Evolutionary conservation across 2,888 invertebrate genomes (phyloP).

Genomic region (Oscheius sp.): DNA sequence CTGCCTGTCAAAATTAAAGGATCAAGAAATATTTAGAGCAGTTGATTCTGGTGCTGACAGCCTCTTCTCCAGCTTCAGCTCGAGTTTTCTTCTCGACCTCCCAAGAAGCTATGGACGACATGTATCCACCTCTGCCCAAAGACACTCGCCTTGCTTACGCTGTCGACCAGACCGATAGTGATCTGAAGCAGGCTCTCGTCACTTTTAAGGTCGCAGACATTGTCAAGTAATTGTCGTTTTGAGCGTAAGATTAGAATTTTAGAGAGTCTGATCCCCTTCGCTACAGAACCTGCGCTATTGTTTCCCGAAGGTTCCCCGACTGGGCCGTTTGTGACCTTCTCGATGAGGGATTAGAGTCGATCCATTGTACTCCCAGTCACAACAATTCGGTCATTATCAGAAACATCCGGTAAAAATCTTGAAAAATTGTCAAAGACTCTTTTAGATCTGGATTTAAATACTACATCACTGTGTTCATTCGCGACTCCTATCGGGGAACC

Average conservation of each 20-base stretch:
- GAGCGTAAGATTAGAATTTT: not conserved
- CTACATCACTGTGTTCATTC: slow-evolving; percentile 53
- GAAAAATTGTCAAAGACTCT: not conserved
- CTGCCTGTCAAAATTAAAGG: no score
- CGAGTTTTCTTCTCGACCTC: slow-evolving; percentile 49
- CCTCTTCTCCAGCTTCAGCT: slow-evolving; percentile 34
- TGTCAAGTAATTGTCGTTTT: slow-evolving; percentile 31
- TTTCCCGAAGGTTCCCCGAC: slow-evolving; percentile 42
- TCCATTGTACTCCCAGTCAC: slow-evolving; percentile 56
- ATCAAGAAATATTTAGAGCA: no score
- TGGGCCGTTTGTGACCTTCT: slow-evolving; percentile 58
- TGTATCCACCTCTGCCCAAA: slow-evolving; percentile 59
- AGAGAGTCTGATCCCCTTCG: slow-evolving; percentile 31
- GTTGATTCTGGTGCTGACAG: slow-evolving; percentile 25
- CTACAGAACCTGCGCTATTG: slow-evolving; percentile 56
- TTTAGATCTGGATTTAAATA: slow-evolving; percentile 43
- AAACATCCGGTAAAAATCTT: slow-evolving; percentile 33
- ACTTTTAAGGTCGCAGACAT: slow-evolving; percentile 47
- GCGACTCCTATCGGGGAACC: slow-evolving; percentile 48
- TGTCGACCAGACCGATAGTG: slow-evolving; percentile 27
- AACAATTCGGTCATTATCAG: slow-evolving; percentile 47
- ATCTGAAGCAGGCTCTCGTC: slow-evolving; percentile 32
- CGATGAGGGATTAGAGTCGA: slow-evolving; percentile 55
- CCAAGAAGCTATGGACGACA: slow-evolving; percentile 38
- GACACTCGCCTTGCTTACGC: slow-evolving; percentile 50